Evolutionary conservation across 2,888 invertebrate species (phyloP), one percentile per base, ranked within the genome.

Genomic region (Zonitis immaculata): DNA sequence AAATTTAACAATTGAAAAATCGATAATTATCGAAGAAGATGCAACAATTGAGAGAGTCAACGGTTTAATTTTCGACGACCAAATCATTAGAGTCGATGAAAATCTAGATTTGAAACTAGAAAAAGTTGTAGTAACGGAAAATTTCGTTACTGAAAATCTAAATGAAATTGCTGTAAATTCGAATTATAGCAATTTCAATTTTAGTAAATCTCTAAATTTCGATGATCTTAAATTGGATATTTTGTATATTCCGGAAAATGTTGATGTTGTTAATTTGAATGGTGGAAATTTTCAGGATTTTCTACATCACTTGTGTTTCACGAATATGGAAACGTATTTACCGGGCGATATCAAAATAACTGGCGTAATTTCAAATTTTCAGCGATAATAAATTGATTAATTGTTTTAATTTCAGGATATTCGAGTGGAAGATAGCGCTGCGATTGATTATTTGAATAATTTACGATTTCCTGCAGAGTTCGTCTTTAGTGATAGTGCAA

Each of bases 391-490:
- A 46, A 51, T 48, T 48, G 25, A 20, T 32, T 32, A 32, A 44
- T 52, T 44, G 26, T 30, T 42, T 46, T 46, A 7, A 14, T 72
- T 73, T 60, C 54, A 81, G 80, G 66, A 75, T 58, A 63, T 81
- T 11, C 62, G 68, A 42, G 67, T 77, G 5, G 70, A 73, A 50
- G 63, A 71, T 28, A 52, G 66, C 16, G 59, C 77, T 12, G 54
- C 66, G 1, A 64, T 78, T 16, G 62, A 70, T 14, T 64, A 61
- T 28, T 66, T 84, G 7, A 83, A 84, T 62, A 65, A 66, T 20
- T 60, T 82, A 1, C 62, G 65, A 45, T 85, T 80, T 66, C 83
- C 83, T 0, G 69, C 74, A 8, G 79, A 79, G 27, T 84, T 76
- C 57, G 64, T 83, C 4, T 67, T 77, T 54, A 66, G 67, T 2